Evolutionary conservation across 2,113 vertebrate species (phyloP).

Genomic region (Pungitius pungitius): DNA sequence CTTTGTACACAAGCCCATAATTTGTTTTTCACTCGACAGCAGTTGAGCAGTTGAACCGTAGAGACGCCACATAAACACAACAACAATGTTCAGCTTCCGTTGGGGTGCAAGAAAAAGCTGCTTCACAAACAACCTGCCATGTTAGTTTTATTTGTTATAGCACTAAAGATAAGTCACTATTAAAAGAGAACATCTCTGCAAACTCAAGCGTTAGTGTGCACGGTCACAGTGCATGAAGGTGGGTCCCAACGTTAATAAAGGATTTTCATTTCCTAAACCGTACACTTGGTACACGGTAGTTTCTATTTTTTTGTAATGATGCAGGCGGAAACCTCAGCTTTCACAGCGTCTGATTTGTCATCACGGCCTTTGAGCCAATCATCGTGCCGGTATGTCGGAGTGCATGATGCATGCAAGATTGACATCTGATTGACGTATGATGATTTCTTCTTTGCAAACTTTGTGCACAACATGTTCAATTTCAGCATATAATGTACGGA

Average conservation of each 20-base stretch:
- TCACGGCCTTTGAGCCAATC: too few species aligned
- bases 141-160: conserved; percentile 12
- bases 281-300: background rate
- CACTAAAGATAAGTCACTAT: background rate
- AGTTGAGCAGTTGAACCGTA: conserved; percentile 10
- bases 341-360: too few species aligned
- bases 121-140: background rate
- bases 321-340: background rate
- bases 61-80: conserved; percentile 21
- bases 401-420: too few species aligned
- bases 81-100: conserved; percentile 4
- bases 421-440: too few species aligned
- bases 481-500: too few species aligned
- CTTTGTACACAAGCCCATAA: conserved; percentile 3
- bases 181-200: background rate
- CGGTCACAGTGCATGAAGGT: background rate
- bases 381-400: too few species aligned
- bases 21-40: conserved; percentile 31
- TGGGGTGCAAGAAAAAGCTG: background rate
- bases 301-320: background rate
- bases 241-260: background rate
- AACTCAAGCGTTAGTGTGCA: background rate
- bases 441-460: too few species aligned
- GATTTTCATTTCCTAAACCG: background rate
- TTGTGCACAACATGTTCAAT: too few species aligned